Evolutionary conservation across 2,888 invertebrate genomes (phyloP), one percentile per base, ranked within the genome.

Genomic region (Phania funesta): DNA sequence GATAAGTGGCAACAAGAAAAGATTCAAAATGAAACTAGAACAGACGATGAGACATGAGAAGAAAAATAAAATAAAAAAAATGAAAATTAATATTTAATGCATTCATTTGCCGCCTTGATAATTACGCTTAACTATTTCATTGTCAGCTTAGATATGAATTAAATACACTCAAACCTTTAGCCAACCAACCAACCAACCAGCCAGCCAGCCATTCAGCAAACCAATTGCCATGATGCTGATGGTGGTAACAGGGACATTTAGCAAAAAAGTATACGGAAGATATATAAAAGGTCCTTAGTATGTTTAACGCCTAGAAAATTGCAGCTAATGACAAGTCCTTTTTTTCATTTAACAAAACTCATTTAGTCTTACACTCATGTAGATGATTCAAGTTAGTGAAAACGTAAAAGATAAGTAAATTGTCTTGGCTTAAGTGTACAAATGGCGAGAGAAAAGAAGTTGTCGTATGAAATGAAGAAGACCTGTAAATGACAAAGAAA

Each of bases 101-200:
- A 80, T 84, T 84, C 77, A 82, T 80, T 83, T 80, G 79, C 86
- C 86, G 85, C 84, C 87, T 85, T 85, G 85, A 86, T 86, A 87
- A 87, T 88, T 87, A 87, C 85, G 86, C 86, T 85, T 87, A 87
- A 87, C 87, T 87, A 86, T 85, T 87, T 84, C 84, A 85, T 87
- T 87, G 87, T 87, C 86, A 84, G 84, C 67, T 78, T 84, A 84
- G 80, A 85, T 82, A 84, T 84, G 84, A 84, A 85, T 85, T 84
- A 84, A 84, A 84, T 79, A 83, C 64, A 82, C 74, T 74, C 78
- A 70, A 74, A 82, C 67, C 44, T 48, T 18, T 32, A 38, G 26
- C 13, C 54, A 71, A n/a, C 2, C 44, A 48, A 35, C n/a, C 20
- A 60, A 16, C 4, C 32, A 38, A 24, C 8, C 46, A 65, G 16